Evolutionary conservation across 2,797 vertebrate genomes (phyloP).

Genomic region (Furcifer pardalis): DNA sequence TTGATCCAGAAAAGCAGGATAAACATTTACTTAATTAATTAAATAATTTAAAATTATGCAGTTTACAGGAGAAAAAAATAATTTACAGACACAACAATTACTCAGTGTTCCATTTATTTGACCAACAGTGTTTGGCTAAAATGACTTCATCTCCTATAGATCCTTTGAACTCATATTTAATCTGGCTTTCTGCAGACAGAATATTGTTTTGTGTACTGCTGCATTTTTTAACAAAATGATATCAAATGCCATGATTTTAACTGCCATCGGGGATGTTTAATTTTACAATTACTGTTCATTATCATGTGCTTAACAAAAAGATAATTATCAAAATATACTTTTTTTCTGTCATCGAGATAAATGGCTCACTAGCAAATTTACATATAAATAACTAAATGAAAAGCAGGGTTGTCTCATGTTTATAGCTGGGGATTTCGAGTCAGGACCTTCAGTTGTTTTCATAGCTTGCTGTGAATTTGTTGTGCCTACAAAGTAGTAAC

Average conservation of each 20-base stretch:
- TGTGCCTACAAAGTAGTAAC: conserved; percentile 24
- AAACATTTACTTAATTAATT: not conserved
- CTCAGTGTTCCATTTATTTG: not conserved
- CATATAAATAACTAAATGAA: conserved; percentile 21
- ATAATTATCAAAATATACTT: conserved; percentile 11
- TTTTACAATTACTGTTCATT: conserved; percentile 31
- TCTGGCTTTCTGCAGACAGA: not conserved
- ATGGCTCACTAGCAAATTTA: conserved; percentile 24
- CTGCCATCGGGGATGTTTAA: not conserved
- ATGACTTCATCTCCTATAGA: not conserved
- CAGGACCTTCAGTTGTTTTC: conserved; percentile 19
- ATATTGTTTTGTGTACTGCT: not conserved
- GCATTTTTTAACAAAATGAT: conserved; percentile 23
- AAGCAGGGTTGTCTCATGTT: conserved; percentile 18
- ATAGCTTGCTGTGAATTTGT: conserved; percentile 17
- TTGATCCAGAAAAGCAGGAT: not conserved
- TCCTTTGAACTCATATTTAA: not conserved
- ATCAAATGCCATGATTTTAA: conserved; percentile 19
- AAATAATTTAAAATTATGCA: not conserved
- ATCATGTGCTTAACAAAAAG: conserved; percentile 17
- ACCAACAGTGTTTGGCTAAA: conserved; percentile 7
- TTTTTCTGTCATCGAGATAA: conserved; percentile 20
- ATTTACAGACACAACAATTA: too few relatives aligned
- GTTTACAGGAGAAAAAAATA: too few relatives aligned
- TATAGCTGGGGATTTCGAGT: not conserved